Evolutionary conservation across 2,113 vertebrate species (phyloP).

Genomic region (Sinocyclocheilus maitianheensis): DNA sequence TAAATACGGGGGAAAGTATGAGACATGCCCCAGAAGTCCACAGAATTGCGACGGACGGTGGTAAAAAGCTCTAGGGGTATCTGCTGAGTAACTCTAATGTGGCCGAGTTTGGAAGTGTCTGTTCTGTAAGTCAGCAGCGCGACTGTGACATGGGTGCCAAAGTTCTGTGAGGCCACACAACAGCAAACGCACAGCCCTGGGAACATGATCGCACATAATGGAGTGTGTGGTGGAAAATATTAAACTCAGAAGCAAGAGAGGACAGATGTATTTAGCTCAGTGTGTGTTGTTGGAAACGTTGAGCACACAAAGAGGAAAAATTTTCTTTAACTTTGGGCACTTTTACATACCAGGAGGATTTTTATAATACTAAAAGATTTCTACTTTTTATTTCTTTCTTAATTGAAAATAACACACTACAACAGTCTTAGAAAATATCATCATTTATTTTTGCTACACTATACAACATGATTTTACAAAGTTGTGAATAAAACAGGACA

Average conservation of each 20-base stretch:
- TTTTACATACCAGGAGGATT: neutral
- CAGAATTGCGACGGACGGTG: neutral
- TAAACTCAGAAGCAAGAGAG: conserved; percentile 3
- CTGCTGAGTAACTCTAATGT: conserved; percentile 65
- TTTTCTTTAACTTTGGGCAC: neutral
- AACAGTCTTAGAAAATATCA: too few species aligned
- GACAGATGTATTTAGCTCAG: neutral
- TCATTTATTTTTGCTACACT: too few species aligned
- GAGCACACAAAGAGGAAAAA: neutral
- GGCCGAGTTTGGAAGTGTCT: conserved; percentile 11
- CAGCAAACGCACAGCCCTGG: conserved; percentile 53
- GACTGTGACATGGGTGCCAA: conserved; percentile 51
- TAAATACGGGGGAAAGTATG: neutral
- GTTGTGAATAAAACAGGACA: too few species aligned
- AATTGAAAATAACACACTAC: neutral
- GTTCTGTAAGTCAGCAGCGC: conserved; percentile 48
- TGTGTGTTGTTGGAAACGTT: conserved; percentile 29
- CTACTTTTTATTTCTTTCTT: neutral
- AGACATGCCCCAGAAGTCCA: neutral
- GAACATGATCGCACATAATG: conserved; percentile 61
- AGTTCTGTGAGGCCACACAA: conserved; percentile 47
- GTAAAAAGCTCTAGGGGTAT: conserved; percentile 14
- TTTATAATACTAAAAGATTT: neutral
- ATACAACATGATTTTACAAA: too few species aligned
- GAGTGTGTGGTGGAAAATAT: conserved; percentile 38